Evolutionary conservation across 1,140 invertebrate species (phyloP).

Genomic region (Heliothis virescens): DNA sequence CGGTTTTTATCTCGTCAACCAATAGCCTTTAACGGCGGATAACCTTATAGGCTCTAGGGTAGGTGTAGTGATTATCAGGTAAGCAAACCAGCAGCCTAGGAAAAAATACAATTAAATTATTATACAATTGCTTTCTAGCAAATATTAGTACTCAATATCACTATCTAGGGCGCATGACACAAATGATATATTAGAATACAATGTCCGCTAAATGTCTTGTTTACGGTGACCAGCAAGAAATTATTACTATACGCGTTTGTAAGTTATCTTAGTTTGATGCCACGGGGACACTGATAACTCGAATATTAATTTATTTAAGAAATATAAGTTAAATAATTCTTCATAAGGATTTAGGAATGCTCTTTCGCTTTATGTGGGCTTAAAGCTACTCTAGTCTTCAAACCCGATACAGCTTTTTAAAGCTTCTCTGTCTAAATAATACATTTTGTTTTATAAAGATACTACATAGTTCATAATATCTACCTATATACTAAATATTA

Average conservation of each 20-base stretch:
- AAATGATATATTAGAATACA: slow-evolving; percentile 45
- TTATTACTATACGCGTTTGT: background rate
- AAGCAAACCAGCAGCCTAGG: background rate
- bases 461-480: too few species aligned
- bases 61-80: too few species aligned
- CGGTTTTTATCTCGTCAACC: too few species aligned
- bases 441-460: too few species aligned
- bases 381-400: too few species aligned
- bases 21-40: too few species aligned
- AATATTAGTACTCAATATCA: background rate
- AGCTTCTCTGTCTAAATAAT: too few species aligned
- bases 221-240: slow-evolving; percentile 27
- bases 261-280: slow-evolving; percentile 1
- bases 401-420: too few species aligned
- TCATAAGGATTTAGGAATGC: too few species aligned
- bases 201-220: slow-evolving; percentile 44
- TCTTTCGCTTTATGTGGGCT: too few species aligned
- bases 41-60: too few species aligned
- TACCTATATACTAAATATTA: too few species aligned
- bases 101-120: background rate
- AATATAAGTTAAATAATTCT: background rate
- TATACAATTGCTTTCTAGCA: background rate
- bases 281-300: background rate
- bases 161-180: slow-evolving; percentile 31
- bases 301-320: background rate